Conservation (phyloP, 2,113 vertebrate genomes). For the Geococcyx californianus region DNA sequence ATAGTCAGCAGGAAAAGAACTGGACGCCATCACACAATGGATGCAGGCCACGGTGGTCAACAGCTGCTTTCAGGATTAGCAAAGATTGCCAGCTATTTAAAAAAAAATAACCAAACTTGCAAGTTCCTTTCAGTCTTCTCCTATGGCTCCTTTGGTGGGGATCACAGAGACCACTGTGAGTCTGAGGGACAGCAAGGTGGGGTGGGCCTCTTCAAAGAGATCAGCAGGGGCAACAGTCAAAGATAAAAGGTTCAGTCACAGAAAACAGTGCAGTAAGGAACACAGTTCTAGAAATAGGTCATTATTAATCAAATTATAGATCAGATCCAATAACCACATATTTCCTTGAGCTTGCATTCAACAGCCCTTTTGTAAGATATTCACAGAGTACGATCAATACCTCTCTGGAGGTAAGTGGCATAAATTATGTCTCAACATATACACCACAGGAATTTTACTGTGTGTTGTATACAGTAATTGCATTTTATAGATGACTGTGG, state of each 20-base stretch:
- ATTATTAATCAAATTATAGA: constrained; percentile 83
- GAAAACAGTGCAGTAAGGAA: constrained; percentile 29
- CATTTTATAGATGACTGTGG: constrained; percentile 84
- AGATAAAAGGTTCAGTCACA: constrained; percentile 32
- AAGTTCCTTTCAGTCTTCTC: not conserved
- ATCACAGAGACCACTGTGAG: not conserved
- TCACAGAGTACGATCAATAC: constrained; percentile 86
- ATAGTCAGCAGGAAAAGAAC: not conserved
- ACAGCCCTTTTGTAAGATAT: constrained; percentile 79
- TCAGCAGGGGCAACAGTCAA: not conserved
- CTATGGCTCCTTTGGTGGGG: not conserved
- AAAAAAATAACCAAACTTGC: not conserved
- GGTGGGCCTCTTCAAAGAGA: not conserved
- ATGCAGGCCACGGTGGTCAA: not conserved
- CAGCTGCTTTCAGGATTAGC: not conserved
- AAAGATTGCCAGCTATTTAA: not conserved
- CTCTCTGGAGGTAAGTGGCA: constrained; percentile 82
- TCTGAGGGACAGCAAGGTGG: not conserved
- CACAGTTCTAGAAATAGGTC: constrained; percentile 74
- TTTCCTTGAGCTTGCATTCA: constrained; percentile 75
- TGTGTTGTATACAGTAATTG: constrained; percentile 84
- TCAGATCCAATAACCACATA: constrained; percentile 76
- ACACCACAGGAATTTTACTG: constrained; percentile 80
- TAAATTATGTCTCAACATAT: constrained; percentile 84
- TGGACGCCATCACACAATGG: not conserved